Evolutionary conservation across 1,140 invertebrate species (phyloP), one percentile per base, ranked within the genome.

Genomic region (Papilio dardanus): DNA sequence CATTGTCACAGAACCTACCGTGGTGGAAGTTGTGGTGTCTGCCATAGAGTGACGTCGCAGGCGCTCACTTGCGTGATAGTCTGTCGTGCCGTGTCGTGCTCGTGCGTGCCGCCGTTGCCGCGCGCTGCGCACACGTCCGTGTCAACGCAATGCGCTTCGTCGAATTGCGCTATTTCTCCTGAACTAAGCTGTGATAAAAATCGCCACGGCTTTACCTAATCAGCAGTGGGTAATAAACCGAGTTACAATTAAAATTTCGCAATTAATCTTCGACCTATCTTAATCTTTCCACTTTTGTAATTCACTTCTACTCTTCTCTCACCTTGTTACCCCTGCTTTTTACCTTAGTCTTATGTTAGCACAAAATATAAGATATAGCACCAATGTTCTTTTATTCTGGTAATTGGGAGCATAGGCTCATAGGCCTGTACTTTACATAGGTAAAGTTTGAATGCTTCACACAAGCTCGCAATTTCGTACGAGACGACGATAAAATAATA

Each of bases 151-250:
- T 69, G n/a, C 35, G 67, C 75, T 37, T 66, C 65, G 74, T 81
- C 68, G 81, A 77, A 68, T 74, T 76, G 76, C 69, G 76, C 76
- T 37, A 74, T 80, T 81, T 84, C 85, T 79, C 75, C 79, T 78
- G 76, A 79, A 75, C 78, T 62, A 62, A 62, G 54, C 79, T 68
- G 82, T 86, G 86, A 86, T 88, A 88, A 88, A 82, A 76, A 71
- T 77, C 69, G 73, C 77, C 76, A 69, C 77, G 77, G 79, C 81
- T 86, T 81, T 83, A 67, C 75, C 79, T 87, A 87, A 83, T 88
- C 86, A 83, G 74, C 76, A 50, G 58, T 77, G 74, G 75, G 77
- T 81, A 79, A 81, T 79, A 62, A 62, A 62, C 24, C 8, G 21
- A 62, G 8, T 28, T 62, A 54, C 19, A 54, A 54, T 24, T 24